Evolutionary conservation across 2,888 invertebrate species (phyloP).

Genomic region (Rotaria magnacalcarata): DNA sequence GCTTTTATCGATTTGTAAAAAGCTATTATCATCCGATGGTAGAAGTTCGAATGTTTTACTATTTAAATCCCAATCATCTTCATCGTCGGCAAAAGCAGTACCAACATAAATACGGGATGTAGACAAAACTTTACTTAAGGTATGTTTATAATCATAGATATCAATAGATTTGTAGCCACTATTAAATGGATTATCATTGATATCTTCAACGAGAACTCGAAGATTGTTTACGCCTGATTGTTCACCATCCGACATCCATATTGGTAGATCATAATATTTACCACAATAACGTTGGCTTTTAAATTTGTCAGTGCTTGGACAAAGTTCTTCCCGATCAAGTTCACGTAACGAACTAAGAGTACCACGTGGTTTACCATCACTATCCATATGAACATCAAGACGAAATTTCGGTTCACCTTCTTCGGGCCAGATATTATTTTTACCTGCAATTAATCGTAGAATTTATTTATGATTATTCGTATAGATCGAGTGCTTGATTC

Average conservation of each 20-base stretch:
- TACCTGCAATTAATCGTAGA: background rate
- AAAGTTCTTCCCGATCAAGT: constrained; percentile 11
- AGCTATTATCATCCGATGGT: constrained; percentile 32
- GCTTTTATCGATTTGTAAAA: background rate
- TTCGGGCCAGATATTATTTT: constrained; percentile 26
- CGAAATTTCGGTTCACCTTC: constrained; percentile 16
- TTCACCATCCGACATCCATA: constrained; percentile 91
- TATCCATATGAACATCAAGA: background rate
- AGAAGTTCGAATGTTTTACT: constrained; percentile 77
- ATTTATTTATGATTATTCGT: too few relatives aligned
- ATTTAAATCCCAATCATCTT: constrained; percentile 95
- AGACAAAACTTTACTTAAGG: constrained; percentile 57
- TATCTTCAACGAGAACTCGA: constrained; percentile 89
- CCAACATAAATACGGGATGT: constrained; percentile 66
- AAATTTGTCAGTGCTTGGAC: background rate
- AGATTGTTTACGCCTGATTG: constrained; percentile 75
- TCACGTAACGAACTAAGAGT: background rate
- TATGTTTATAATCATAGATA: constrained; percentile 88
- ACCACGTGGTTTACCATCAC: background rate
- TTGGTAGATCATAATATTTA: constrained; percentile 90
- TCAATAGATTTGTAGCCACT: constrained; percentile 92
- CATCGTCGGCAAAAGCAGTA: constrained; percentile 88
- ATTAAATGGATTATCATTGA: constrained; percentile 96
- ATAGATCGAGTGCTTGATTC: too few relatives aligned
- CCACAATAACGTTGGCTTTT: constrained; percentile 34